Base-by-base conservation (phyloP, 1,140 invertebrate species). In the Heliconius hermathena region DNA sequence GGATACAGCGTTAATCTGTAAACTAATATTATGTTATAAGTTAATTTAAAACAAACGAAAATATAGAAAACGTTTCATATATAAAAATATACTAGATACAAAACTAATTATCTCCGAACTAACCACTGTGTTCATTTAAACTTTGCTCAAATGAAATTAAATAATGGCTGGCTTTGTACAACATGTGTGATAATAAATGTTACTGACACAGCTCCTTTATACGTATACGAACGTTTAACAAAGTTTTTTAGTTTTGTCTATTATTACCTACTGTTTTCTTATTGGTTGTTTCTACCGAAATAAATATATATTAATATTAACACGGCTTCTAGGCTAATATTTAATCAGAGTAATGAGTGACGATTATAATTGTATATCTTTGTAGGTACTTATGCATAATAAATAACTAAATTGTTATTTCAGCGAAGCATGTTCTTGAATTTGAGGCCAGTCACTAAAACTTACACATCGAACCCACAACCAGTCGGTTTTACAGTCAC, bases 121-220 rank as follows among this genome's bases (percentile, higher is more conserved):
- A 66, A 66, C 60, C 60, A 16, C 60, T 66, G 60, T 29, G 60
- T 66, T 66, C 60, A 66, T 66, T 66, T 66, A 66, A 66, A 66
- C 60, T 66, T 66, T 66, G 60, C 60, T 66, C 22, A 66, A 66
- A 66, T 66, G 22, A 66, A 66, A 66, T 66, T 66, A 66, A 66
- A 66, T 29, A 29, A 66, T 66, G 6, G 22, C 22, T 66, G 60
- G 60, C 60, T 66, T 66, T 66, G 60, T 66, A 66, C 60, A 66
- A 66, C 60, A 66, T 66, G 60, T 66, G 60, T 16, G 26, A 66
- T 16, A 26, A 66, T 66, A 66, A 29, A 66, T 66, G 60, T 66
- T 66, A 66, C 26, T 29, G 60, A 60, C n/a, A 22, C 9, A 66
- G 26, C 26, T 29, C 60, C 60, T 66, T 66, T 11, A 22, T 60